Conservation (phyloP, 2,888 invertebrate genomes). For the Aspidiotus destructor region DNA sequence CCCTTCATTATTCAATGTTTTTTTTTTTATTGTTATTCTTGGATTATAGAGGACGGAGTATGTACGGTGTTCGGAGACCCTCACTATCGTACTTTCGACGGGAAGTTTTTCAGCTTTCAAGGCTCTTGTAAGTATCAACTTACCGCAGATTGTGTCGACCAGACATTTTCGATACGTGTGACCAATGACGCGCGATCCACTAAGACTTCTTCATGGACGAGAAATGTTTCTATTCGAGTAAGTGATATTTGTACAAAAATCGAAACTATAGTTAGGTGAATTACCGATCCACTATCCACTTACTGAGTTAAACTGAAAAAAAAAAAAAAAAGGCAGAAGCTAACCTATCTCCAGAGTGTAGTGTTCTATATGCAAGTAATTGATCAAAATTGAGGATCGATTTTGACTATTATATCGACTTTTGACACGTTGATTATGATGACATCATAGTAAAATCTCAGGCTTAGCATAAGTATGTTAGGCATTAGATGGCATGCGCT, state of each 20-base stretch:
- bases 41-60: conserved; percentile 60
- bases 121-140: conserved; percentile 87
- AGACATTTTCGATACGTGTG: conserved; percentile 75
- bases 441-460: too few relatives aligned
- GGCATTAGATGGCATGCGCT: too few relatives aligned
- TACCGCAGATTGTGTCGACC: conserved; percentile 67
- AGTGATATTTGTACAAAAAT: conserved; percentile 14
- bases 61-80: conserved; percentile 93
- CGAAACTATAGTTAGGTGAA: neutral
- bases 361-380: too few relatives aligned
- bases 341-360: too few relatives aligned
- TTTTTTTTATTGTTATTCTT: too few relatives aligned
- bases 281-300: neutral
- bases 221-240: conserved; percentile 70
- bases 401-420: too few relatives aligned
- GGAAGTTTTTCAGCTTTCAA: conserved; percentile 85
- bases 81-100: conserved; percentile 91
- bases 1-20: too few relatives aligned
- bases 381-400: too few relatives aligned
- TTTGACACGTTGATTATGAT: too few relatives aligned
- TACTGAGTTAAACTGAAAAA: neutral
- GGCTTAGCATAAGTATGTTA: too few relatives aligned
- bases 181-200: conserved; percentile 77
- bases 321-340: neutral
- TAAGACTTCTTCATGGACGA: conserved; percentile 79